Evolutionary conservation across 1,140 invertebrate genomes (phyloP).

Genomic region (Hyles vespertilio): DNA sequence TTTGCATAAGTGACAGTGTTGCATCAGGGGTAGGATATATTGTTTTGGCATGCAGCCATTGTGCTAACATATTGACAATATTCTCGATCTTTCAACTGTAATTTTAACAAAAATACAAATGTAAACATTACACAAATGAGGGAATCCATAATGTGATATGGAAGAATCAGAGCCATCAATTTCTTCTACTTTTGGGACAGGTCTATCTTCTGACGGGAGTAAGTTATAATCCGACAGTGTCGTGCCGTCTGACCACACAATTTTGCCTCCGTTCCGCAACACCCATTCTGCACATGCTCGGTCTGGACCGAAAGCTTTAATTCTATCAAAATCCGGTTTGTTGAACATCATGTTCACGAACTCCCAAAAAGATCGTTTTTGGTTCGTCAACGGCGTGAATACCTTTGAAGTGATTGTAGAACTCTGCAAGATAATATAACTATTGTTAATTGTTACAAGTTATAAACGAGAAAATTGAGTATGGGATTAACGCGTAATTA

Average conservation of each 20-base stretch:
- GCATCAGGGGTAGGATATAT: too few relatives aligned
- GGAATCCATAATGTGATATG: slow-evolving; percentile 87
- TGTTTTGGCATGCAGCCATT: too few relatives aligned
- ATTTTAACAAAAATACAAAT: slow-evolving; percentile 5
- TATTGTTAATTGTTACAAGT: too few relatives aligned
- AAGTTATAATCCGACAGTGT: slow-evolving; percentile 83
- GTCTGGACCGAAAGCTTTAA: slow-evolving; percentile 87
- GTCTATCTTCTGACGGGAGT: slow-evolving; percentile 73
- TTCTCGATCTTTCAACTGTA: too few relatives aligned
- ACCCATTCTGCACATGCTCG: slow-evolving; percentile 95
- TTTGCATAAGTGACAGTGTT: too few relatives aligned
- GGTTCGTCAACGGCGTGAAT: slow-evolving; percentile 22
- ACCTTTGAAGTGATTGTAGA: slow-evolving; percentile 11
- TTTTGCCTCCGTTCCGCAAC: slow-evolving; percentile 85
- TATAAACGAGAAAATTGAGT: too few relatives aligned
- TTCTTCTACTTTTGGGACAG: slow-evolving; percentile 72
- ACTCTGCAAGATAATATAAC: slow-evolving; percentile 9
- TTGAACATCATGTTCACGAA: slow-evolving; percentile 79
- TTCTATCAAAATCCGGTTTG: slow-evolving; percentile 80
- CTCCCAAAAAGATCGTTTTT: slow-evolving; percentile 61
- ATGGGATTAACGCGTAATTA: too few relatives aligned
- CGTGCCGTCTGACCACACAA: slow-evolving; percentile 79
- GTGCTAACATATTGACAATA: too few relatives aligned
- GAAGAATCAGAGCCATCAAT: slow-evolving; percentile 87
- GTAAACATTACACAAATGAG: slow-evolving; percentile 80